Conservation (phyloP, 2,888 invertebrate species). For the Liopterus haemorrhoidalis region DNA sequence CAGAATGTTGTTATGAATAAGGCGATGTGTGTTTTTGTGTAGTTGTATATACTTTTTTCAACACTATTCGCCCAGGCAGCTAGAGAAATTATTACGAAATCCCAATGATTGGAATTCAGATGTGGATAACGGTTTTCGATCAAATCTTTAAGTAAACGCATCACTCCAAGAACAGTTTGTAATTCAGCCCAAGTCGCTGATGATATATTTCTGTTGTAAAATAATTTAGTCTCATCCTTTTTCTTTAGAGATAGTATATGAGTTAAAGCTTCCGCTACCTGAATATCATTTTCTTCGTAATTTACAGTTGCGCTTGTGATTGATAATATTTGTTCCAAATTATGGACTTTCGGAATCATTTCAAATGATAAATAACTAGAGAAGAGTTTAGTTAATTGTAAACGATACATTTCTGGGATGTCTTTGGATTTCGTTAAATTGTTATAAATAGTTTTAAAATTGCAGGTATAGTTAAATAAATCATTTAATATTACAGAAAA, state of each 20-base stretch:
- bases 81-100: slow-evolving; percentile 64
- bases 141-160: slow-evolving; percentile 41
- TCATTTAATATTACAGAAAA: slow-evolving; percentile 32
- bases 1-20: slow-evolving; percentile 50
- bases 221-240: slow-evolving; percentile 33
- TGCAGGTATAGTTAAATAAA: slow-evolving; percentile 3
- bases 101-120: slow-evolving; percentile 57
- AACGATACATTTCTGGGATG: slow-evolving; percentile 20
- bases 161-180: slow-evolving; percentile 43
- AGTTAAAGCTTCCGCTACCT: slow-evolving; percentile 39
- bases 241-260: slow-evolving; percentile 35
- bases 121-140: slow-evolving; percentile 37
- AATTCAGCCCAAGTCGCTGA: slow-evolving; percentile 38
- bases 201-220: slow-evolving; percentile 37
- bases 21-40: slow-evolving; percentile 51
- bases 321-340: slow-evolving; percentile 34
- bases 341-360: slow-evolving; percentile 31
- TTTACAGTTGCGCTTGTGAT: slow-evolving; percentile 35
- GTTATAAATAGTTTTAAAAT: slow-evolving; percentile 12
- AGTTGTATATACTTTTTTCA: slow-evolving; percentile 42
- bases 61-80: slow-evolving; percentile 61
- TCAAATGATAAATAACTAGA: slow-evolving; percentile 34
- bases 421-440: slow-evolving; percentile 12
- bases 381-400: slow-evolving; percentile 40
- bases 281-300: slow-evolving; percentile 39